A percentile compares a stretch with the other conserved stretches of the same genome.
phyloP scores from a whole-genome alignment of 1,140 invertebrate species.

The Drosophila repleta region DNA sequence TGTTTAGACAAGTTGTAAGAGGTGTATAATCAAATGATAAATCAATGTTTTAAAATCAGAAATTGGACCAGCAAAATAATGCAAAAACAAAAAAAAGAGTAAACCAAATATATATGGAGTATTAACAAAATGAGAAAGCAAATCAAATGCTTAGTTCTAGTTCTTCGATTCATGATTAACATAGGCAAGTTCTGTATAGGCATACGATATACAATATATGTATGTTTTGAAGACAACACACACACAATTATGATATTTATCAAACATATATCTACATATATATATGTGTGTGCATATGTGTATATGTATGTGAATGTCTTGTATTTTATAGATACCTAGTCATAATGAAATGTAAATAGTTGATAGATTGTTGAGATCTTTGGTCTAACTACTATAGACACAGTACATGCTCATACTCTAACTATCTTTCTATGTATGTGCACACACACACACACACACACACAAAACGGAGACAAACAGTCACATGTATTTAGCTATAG shows the following conservation, averaged over 20 bases:
- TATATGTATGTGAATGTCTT: conserved; percentile 28
- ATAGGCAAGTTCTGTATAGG: not conserved
- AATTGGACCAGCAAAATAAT: conserved; percentile 65
- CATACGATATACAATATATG: conserved; percentile 7
- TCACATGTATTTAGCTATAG: conserved; percentile 65
- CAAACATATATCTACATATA: not conserved
- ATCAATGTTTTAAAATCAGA: conserved; percentile 55
- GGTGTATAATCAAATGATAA: conserved; percentile 57
- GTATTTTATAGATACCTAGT: conserved; percentile 33
- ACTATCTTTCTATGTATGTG: too few species aligned
- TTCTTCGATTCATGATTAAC: conserved; percentile 19
- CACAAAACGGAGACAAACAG: too few species aligned
- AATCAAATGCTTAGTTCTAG: conserved; percentile 25
- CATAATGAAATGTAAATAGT: conserved; percentile 2
- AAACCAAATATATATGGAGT: too few species aligned
- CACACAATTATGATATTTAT: conserved; percentile 17
- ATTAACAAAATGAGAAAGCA: conserved; percentile 16
- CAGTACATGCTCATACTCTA: not conserved
- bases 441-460: conserved; percentile 2
- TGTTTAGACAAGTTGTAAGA: conserved; percentile 12
- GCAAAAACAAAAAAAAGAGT: conserved; percentile 14
- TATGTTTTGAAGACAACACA: conserved; percentile 23
- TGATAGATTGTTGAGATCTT: not conserved
- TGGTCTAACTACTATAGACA: not conserved
- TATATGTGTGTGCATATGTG: conserved; percentile 24